phyloP scores from a whole-genome alignment of 1,140 invertebrate species.

The Drosophila busckii region DNA sequence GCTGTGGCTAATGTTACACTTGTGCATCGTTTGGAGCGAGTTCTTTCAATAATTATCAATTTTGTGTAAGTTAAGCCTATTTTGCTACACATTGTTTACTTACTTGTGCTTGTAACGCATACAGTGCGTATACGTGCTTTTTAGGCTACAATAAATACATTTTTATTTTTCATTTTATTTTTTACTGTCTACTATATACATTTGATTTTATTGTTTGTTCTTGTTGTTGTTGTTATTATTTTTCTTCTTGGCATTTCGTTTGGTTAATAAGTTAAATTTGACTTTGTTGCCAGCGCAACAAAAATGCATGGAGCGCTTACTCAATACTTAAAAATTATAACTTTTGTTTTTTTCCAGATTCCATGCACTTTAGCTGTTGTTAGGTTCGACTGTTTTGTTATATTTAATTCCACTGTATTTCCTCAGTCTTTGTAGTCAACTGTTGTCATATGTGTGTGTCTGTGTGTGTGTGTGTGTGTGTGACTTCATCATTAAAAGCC shows the following conservation, averaged over 20 bases:
- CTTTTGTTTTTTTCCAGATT: constrained; percentile 5
- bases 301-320: constrained; percentile 30
- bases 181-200: constrained; percentile 33
- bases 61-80: constrained; percentile 32
- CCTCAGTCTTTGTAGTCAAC: constrained; percentile 69
- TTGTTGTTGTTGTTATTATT: constrained; percentile 14
- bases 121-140: constrained; percentile 71
- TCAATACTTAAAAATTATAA: constrained; percentile 8
- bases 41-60: constrained; percentile 71
- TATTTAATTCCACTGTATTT: constrained; percentile 18
- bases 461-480: not conserved
- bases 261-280: constrained; percentile 70
- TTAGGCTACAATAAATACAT: constrained; percentile 23
- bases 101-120: constrained; percentile 68
- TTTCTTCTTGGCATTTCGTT: constrained; percentile 50
- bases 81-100: constrained; percentile 59
- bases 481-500: constrained; percentile 86
- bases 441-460: constrained; percentile 27
- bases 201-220: constrained; percentile 30
- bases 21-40: constrained; percentile 56
- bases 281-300: constrained; percentile 34
- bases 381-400: constrained; percentile 20
- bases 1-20: constrained; percentile 74
- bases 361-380: constrained; percentile 3
- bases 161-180: constrained; percentile 27